These are phyloP conservation scores for Cavia porcellus DNA, from an alignment of 2,113 vertebrate genomes.

Conservation along the genomic window DNA sequence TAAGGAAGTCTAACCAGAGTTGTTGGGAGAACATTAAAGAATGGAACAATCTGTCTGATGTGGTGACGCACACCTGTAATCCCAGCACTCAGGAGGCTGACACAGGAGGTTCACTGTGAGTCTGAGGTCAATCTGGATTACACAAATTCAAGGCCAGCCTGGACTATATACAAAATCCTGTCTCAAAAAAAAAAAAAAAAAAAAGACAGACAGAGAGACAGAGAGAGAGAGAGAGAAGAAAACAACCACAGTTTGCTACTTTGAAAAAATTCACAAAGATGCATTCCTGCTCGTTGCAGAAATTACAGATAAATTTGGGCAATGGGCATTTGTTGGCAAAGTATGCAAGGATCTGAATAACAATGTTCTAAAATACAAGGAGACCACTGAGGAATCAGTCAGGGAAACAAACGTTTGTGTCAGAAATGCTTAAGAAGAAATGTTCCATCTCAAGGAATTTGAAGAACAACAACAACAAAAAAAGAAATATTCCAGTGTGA, in stretches of 20 bases:
- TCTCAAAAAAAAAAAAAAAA: too few species aligned
- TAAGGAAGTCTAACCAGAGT: conserved; percentile 92
- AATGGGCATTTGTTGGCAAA: conserved; percentile 97
- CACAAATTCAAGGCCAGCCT: too few species aligned
- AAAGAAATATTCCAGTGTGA: conserved; percentile 93
- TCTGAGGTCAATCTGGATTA: too few species aligned
- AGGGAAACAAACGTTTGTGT: conserved; percentile 91
- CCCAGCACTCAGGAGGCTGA: too few species aligned
- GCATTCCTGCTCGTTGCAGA: conserved; percentile 93
- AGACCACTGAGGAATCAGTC: conserved; percentile 90
- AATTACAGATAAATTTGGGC: conserved; percentile 94
- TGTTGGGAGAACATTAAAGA: conserved; percentile 80
- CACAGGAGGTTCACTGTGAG: too few species aligned
- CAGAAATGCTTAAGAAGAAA: background rate
- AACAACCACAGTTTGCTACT: conserved; percentile 98
- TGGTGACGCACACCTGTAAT: too few species aligned
- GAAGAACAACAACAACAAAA: too few species aligned
- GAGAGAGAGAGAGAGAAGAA: conserved; percentile 76
- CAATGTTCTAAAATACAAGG: conserved; percentile 91
- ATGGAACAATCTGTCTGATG: conserved; percentile 90
- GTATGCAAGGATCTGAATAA: conserved; percentile 97
- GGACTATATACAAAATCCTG: too few species aligned
- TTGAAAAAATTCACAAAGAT: conserved; percentile 96
- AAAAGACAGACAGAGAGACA: too few species aligned
- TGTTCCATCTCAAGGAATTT: too few species aligned